Evolutionary conservation across 1,140 invertebrate species (phyloP), one percentile per base, ranked within the genome.

Genomic region (Lucilia cuprina): DNA sequence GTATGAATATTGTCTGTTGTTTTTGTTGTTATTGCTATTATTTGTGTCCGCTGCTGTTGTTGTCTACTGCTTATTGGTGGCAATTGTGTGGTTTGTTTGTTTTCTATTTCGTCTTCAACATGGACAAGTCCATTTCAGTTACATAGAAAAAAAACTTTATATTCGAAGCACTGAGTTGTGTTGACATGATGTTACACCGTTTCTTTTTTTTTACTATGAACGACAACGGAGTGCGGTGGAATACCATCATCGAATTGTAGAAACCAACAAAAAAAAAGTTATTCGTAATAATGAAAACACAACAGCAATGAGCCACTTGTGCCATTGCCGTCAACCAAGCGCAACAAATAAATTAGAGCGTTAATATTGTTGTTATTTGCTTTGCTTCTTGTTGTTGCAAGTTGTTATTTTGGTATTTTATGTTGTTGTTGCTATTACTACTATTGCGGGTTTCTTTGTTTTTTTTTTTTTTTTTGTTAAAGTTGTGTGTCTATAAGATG

Each of bases 321-420:
- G 78, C 60, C 83, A 70, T 74, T 84, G 77, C 60, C 55, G 55
- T 84, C 47, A 84, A 49, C 83, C 83, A 70, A 84, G 83, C 83
- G 78, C 65, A 84, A 84, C 83, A 84, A 84, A 84, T 84, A 84
- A 84, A 84, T 84, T 84, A 82, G 83, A 84, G 83, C 83, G 83
- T 82, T 84, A 82, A 74, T 74, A 74, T 83, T 74, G 82, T 74
- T 83, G 34, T 83, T 65, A 50, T 55, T 35, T 74, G 30, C 5
- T 21, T 34, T 55, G 17, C 50, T 49, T 49, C 49, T 14, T 55
- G 12, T 55, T 55, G 12, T n/a, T 55, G 50, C 50, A 17, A 55
- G 50, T 17, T 55, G 12, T 55, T 55, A 55, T 12, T 55, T 55
- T 55, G 17, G 13, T 55, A 55, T 55, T 55, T 55, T 55, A 14